Percentiles rank a stretch among this genome's conserved stretches.
phyloP scores from a whole-genome alignment of 2,113 vertebrate genomes.

The Dasyornis broadbenti region DNA sequence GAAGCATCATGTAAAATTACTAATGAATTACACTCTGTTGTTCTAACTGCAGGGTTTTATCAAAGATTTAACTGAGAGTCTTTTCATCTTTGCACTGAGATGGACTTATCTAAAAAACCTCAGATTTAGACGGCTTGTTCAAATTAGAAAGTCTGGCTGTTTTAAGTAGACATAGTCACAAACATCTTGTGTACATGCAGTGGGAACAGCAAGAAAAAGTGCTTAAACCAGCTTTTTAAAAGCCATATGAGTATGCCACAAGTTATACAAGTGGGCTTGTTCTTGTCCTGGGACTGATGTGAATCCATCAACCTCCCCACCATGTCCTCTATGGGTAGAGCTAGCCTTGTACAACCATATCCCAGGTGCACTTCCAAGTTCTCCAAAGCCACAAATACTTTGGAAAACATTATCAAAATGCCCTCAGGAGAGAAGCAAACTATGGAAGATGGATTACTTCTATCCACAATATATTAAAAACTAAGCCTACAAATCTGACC shows the following conservation, averaged over 20 bases:
- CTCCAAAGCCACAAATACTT: not conserved
- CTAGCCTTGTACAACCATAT: not conserved
- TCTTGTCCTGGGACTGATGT: not conserved
- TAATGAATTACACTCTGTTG: not conserved
- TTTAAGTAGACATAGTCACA: not conserved
- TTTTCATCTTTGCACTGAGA: not conserved
- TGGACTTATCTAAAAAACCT: not conserved
- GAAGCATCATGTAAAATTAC: not conserved
- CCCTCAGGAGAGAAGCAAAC: not conserved
- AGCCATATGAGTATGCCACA: not conserved
- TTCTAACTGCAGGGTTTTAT: not conserved
- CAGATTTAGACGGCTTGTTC: not conserved
- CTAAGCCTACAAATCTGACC: not conserved
- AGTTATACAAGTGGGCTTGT: not conserved
- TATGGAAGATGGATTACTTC: not conserved
- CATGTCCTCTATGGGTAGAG: not conserved
- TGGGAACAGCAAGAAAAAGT: not conserved
- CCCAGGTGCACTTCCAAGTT: not conserved
- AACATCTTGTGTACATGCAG: not conserved
- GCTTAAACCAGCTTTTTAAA: not conserved
- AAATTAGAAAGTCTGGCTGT: not conserved
- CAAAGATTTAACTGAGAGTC: not conserved
- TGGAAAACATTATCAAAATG: not conserved
- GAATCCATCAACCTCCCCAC: not conserved
- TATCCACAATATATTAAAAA: not conserved